Percentiles rank a stretch among this genome's conserved stretches.
Evolutionary conservation across 2,113 vertebrate species (phyloP).

Genomic region (Xiphophorus maculatus): DNA sequence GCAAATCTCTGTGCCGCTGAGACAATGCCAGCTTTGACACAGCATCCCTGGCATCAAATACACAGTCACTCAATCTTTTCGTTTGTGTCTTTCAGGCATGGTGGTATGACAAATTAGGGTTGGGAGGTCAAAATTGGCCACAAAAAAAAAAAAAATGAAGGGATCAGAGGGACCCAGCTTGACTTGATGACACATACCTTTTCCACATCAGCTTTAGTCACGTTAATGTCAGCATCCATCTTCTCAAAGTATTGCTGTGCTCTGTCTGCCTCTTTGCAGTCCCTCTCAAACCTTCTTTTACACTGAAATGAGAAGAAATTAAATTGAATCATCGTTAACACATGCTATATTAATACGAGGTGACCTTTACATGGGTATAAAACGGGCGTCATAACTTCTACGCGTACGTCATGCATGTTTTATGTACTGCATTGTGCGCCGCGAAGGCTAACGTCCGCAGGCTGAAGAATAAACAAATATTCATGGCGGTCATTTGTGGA

Average conservation of each 20-base stretch:
- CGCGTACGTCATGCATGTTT: constrained; percentile 45
- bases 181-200: constrained; percentile 83
- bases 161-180: constrained; percentile 2
- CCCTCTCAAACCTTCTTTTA: constrained; percentile 92
- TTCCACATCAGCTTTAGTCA: constrained; percentile 98
- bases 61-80: constrained; percentile 37
- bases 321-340: neutral
- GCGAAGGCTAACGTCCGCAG: constrained; percentile 47
- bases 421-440: constrained; percentile 29
- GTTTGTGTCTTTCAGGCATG: constrained; percentile 1
- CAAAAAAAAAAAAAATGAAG: constrained; percentile 11
- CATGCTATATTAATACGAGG: neutral
- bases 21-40: constrained; percentile 54
- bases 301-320: constrained; percentile 74
- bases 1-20: constrained; percentile 31
- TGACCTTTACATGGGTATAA: constrained; percentile 47
- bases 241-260: constrained; percentile 97
- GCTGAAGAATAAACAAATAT: constrained; percentile 72
- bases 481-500: constrained; percentile 67
- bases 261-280: constrained; percentile 95
- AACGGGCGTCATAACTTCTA: constrained; percentile 42
- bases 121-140: neutral
- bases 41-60: constrained; percentile 36
- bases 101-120: neutral
- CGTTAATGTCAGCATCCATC: constrained; percentile 98